Conservation (phyloP, 2,113 vertebrate genomes). For the Oncorhynchus clarkii region DNA sequence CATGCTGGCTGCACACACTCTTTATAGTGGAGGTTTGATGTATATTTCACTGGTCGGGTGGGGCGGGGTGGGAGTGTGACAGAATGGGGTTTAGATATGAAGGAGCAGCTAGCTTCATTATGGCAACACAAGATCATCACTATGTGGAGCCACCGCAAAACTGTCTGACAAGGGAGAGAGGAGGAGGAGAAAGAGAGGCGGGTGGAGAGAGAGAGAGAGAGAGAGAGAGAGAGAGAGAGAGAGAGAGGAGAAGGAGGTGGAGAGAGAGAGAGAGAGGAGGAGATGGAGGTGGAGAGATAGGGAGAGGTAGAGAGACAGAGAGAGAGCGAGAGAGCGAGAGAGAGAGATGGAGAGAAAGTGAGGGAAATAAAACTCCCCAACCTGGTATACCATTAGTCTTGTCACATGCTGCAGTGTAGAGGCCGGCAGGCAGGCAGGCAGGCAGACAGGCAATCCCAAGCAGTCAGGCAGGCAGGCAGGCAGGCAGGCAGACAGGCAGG, state of each 20-base stretch:
- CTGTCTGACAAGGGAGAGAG: conserved; percentile 4
- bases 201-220: too few relatives aligned
- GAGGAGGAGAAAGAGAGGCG: background rate
- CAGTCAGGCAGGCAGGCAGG: background rate
- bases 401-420: conserved; percentile 7
- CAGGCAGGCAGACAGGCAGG: too few relatives aligned
- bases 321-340: background rate
- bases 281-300: background rate
- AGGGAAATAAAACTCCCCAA: background rate
- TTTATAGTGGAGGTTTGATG: conserved; percentile 69
- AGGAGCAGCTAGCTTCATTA: conserved; percentile 55
- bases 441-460: too few relatives aligned
- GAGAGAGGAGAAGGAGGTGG: background rate
- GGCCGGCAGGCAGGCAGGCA: background rate
- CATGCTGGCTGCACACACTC: conserved; percentile 73
- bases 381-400: conserved; percentile 10
- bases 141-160: conserved; percentile 7
- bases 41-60: conserved; percentile 65
- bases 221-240: too few relatives aligned
- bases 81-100: conserved; percentile 82
- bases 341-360: conserved; percentile 11
- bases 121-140: conserved; percentile 35
- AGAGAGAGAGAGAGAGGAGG: background rate
- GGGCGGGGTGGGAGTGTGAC: conserved; percentile 68
- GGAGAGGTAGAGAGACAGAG: background rate